phyloP scores from a whole-genome alignment of 2,113 vertebrate species.

The Otolemur garnettii region DNA sequence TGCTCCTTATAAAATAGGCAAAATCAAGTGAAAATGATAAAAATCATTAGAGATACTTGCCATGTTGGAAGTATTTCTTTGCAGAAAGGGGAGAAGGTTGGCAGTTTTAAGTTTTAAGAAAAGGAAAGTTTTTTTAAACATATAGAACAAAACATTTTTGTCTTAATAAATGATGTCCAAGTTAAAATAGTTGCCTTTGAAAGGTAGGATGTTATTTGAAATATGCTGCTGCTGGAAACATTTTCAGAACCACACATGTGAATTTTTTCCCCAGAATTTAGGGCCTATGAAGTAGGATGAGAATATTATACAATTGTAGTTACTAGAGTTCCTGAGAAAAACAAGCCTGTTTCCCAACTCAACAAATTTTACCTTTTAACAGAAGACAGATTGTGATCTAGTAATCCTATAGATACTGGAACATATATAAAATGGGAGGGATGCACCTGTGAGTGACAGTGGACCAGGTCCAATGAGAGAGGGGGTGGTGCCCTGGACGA shows the following conservation, averaged over 20 bases:
- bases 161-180: background rate
- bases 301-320: background rate
- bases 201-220: background rate
- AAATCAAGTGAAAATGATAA: background rate
- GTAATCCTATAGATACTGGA: background rate
- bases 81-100: background rate
- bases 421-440: background rate
- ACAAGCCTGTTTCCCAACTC: background rate
- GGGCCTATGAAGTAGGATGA: background rate
- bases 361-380: background rate
- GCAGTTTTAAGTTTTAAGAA: background rate
- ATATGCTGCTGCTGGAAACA: background rate
- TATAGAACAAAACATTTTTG: background rate
- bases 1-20: background rate
- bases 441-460: background rate
- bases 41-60: background rate
- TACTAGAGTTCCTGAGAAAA: background rate
- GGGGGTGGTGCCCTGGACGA: background rate
- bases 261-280: background rate
- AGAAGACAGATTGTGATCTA: background rate
- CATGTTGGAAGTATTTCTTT: background rate
- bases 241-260: background rate
- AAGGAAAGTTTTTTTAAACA: background rate
- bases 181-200: conserved; percentile 21
- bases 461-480: background rate